Evolutionary conservation across 2,888 invertebrate genomes (phyloP).

Genomic region (Acanthosepion lycidas): DNA sequence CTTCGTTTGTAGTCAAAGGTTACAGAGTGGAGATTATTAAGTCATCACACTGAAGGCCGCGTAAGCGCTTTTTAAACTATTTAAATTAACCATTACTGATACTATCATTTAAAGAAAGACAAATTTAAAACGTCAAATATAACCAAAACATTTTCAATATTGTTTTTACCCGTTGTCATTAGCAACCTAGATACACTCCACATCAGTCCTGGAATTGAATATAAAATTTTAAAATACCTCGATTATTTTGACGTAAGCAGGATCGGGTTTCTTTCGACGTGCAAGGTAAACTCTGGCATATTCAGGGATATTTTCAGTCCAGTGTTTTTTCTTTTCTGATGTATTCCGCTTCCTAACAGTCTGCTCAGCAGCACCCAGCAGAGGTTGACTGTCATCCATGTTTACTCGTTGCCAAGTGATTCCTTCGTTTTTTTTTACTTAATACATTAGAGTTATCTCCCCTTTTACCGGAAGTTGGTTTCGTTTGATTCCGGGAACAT

Average conservation of each 20-base stretch:
- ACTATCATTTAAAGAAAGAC: background rate
- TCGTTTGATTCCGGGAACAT: background rate
- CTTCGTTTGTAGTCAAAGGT: too few relatives aligned
- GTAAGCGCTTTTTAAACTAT: too few relatives aligned
- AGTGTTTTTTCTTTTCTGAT: slow-evolving; percentile 61
- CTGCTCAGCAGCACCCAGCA: background rate
- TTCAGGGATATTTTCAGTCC: slow-evolving; percentile 73
- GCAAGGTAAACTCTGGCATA: slow-evolving; percentile 76
- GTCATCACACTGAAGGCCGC: too few relatives aligned
- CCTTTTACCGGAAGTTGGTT: background rate
- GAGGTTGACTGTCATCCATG: background rate
- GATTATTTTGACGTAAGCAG: slow-evolving; percentile 62
- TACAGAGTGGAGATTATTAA: too few relatives aligned
- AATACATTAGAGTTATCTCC: background rate
- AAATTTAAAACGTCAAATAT: background rate
- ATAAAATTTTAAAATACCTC: slow-evolving; percentile 63
- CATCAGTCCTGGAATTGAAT: background rate
- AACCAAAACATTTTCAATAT: background rate
- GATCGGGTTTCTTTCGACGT: slow-evolving; percentile 74
- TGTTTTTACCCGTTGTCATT: background rate
- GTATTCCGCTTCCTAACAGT: background rate
- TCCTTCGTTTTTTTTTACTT: background rate
- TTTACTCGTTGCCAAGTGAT: background rate
- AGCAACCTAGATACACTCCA: background rate
- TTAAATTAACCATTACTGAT: too few relatives aligned